phyloP scores from a whole-genome alignment of 2,888 invertebrate genomes.

The Ophioninae sp. region DNA sequence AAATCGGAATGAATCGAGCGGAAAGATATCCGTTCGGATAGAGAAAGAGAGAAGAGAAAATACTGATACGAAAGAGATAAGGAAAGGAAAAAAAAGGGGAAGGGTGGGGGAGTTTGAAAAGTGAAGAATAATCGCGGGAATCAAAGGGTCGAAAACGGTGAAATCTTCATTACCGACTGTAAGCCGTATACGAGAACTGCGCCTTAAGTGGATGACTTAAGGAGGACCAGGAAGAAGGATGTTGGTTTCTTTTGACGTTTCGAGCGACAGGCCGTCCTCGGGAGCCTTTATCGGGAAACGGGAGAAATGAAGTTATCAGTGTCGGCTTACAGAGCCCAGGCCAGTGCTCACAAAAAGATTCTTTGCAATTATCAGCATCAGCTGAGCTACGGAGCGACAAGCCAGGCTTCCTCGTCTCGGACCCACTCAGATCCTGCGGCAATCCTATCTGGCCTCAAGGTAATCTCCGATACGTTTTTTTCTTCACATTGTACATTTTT shows the following conservation, averaged over 20 bases:
- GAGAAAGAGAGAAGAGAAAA: neutral
- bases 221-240: slow-evolving; percentile 67
- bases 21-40: neutral
- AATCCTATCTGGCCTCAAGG: slow-evolving; percentile 83
- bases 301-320: slow-evolving; percentile 91
- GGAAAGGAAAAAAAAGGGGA: neutral
- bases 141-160: slow-evolving; percentile 39
- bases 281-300: slow-evolving; percentile 73
- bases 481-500: neutral
- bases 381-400: slow-evolving; percentile 86
- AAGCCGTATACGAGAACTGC: slow-evolving; percentile 42
- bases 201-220: slow-evolving; percentile 66
- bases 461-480: slow-evolving; percentile 73
- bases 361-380: slow-evolving; percentile 89
- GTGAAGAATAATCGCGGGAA: slow-evolving; percentile 24
- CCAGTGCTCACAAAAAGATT: slow-evolving; percentile 94
- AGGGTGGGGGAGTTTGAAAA: slow-evolving; percentile 45
- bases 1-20: neutral
- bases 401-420: slow-evolving; percentile 78
- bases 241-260: slow-evolving; percentile 66
- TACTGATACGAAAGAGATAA: neutral
- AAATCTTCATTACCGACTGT: slow-evolving; percentile 54
- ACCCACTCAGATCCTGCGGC: slow-evolving; percentile 82
- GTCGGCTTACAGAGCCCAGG: slow-evolving; percentile 93
- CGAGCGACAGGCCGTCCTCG: slow-evolving; percentile 69